Evolutionary conservation across 2,888 invertebrate genomes (phyloP).

Genomic region (Apodemia zela): DNA sequence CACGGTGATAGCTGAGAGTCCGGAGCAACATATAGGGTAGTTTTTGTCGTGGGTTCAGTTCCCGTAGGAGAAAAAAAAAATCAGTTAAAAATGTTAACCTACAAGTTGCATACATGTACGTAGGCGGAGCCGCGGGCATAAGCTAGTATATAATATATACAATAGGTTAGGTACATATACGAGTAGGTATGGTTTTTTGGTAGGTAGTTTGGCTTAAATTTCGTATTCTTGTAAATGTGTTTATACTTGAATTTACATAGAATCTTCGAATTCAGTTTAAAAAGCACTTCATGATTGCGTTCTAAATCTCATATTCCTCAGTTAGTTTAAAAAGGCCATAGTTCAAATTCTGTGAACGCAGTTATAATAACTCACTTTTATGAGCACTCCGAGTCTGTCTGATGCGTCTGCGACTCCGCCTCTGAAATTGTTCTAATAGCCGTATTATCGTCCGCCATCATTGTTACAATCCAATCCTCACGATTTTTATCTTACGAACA

Average conservation of each 20-base stretch:
- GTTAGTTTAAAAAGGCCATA: constrained; percentile 51
- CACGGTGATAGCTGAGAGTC: no score
- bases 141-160: no score
- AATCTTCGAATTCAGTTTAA: background rate
- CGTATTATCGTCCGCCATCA: constrained; percentile 54
- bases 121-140: no score
- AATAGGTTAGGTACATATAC: no score
- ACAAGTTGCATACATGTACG: no score
- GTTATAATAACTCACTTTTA: constrained; percentile 76
- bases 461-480: constrained; percentile 44
- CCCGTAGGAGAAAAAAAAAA: no score
- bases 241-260: background rate
- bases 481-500: constrained; percentile 22
- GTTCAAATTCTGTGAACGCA: constrained; percentile 72
- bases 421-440: constrained; percentile 64
- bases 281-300: background rate
- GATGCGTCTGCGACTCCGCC: constrained; percentile 66
- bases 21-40: no score
- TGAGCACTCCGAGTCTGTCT: constrained; percentile 62
- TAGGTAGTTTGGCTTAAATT: background rate
- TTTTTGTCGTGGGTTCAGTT: no score
- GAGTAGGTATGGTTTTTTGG: no score
- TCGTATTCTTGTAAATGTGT: constrained; percentile 5
- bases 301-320: constrained; percentile 15
- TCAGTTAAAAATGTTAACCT: no score